These are phyloP conservation scores for Porites lobata DNA, from an alignment of 92 coral and sea anemone genomes.

Conservation along the genomic window DNA sequence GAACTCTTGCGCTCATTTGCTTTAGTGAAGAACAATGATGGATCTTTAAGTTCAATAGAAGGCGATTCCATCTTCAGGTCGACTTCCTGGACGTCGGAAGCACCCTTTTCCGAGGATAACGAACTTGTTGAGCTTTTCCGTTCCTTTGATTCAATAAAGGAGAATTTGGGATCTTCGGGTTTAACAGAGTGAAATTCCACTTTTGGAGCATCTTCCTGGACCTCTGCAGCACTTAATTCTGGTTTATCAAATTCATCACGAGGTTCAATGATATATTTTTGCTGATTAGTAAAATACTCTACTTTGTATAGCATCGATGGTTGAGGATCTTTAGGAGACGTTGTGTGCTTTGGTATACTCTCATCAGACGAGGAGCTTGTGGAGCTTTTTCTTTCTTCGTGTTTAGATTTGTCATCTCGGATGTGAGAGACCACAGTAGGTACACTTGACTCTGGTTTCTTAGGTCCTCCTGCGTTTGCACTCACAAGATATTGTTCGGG, in stretches of 20 bases:
- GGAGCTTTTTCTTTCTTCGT: conserved; percentile 2
- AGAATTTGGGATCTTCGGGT: background rate
- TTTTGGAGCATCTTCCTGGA: conserved; percentile 1
- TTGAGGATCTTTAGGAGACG: background rate
- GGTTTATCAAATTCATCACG: conserved; percentile 1
- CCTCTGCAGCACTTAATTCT: background rate
- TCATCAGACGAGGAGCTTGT: conserved; percentile 36
- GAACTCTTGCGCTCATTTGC: conserved; percentile 4
- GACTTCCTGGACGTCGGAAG: conserved; percentile 6
- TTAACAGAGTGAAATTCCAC: background rate
- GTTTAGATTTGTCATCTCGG: background rate
- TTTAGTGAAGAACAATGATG: background rate
- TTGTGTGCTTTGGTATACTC: background rate
- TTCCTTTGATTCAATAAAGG: background rate
- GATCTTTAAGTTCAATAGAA: background rate
- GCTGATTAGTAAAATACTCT: conserved; percentile 18
- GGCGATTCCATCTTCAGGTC: background rate
- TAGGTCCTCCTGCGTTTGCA: background rate
- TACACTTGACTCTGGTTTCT: background rate
- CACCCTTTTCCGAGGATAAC: conserved; percentile 20
- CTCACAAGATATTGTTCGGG: background rate
- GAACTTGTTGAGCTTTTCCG: conserved; percentile 31
- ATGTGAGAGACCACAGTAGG: background rate
- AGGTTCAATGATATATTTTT: conserved; percentile 15
- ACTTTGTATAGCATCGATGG: conserved; percentile 24